A percentile compares a stretch with the other conserved stretches of the same genome.
Evolutionary conservation across 2,113 vertebrate genomes (phyloP).

Genomic region (Prunella fulvescens): DNA sequence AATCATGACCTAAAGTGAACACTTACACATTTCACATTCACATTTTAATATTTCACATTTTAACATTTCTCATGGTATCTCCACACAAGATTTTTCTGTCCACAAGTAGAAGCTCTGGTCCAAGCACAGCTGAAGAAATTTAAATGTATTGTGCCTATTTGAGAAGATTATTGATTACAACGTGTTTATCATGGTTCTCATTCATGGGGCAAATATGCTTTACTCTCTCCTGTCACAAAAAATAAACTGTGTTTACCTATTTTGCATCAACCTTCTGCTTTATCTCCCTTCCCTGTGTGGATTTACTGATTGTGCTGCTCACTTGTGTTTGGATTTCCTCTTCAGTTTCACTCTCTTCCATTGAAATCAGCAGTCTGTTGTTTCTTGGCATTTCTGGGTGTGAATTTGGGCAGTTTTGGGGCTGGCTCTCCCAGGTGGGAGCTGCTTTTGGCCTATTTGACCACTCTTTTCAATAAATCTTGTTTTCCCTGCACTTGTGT

Average conservation of each 20-base stretch:
- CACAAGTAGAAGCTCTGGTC: neutral
- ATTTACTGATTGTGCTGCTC: neutral
- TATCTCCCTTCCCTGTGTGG: neutral
- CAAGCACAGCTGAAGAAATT: neutral
- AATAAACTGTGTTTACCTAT: neutral
- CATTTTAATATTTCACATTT: no score
- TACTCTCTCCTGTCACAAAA: neutral
- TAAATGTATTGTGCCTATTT: neutral
- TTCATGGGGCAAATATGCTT: neutral
- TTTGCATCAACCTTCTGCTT: neutral
- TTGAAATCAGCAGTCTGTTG: neutral
- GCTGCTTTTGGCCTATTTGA: neutral
- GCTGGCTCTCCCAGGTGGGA: neutral
- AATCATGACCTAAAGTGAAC: fast-evolving
- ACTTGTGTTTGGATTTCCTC: neutral
- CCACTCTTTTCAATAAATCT: neutral
- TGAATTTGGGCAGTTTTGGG: neutral
- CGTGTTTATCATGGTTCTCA: fast-evolving
- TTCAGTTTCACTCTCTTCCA: neutral
- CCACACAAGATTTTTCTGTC: neutral
- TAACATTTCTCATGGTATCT: fast-evolving
- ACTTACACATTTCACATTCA: neutral
- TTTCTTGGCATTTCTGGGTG: neutral
- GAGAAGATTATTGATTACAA: no score
- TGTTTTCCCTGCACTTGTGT: neutral